phyloP scores from a whole-genome alignment of 2,888 invertebrate species.

The Lucinisca nassula region DNA sequence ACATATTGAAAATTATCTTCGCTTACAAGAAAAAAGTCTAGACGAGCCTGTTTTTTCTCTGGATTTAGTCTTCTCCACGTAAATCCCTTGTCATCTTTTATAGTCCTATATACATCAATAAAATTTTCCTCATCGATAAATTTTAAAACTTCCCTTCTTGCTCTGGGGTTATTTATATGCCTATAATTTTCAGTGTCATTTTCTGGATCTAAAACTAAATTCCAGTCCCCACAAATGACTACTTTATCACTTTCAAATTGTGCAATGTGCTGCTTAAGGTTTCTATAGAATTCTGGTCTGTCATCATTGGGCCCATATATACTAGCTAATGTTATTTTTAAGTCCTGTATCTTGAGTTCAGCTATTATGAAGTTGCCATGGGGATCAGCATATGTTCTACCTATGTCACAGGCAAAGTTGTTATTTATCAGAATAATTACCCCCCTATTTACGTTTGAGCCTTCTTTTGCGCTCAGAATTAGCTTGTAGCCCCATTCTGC shows the following conservation, averaged over 20 bases:
- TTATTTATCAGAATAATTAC: neutral
- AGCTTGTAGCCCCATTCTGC: neutral
- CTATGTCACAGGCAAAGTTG: neutral
- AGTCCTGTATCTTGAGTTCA: neutral
- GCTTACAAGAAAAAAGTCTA: neutral
- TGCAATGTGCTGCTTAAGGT: neutral
- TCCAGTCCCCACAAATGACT: neutral
- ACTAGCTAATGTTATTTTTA: neutral
- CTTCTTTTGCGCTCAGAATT: neutral
- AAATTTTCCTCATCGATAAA: neutral
- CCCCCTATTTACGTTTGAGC: neutral
- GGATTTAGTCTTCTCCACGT: neutral
- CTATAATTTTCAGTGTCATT: neutral
- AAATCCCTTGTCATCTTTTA: neutral
- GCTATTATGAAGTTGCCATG: neutral
- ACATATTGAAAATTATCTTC: neutral
- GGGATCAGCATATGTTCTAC: neutral
- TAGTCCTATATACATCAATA: neutral
- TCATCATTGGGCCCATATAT: neutral
- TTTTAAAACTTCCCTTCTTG: neutral
- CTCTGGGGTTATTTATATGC: neutral
- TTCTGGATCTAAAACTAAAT: neutral
- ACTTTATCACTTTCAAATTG: neutral
- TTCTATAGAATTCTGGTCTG: neutral
- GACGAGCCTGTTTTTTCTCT: neutral